These are phyloP conservation scores for Dicaeum eximium DNA, from an alignment of 2,113 vertebrate species.

Conservation along the genomic window DNA sequence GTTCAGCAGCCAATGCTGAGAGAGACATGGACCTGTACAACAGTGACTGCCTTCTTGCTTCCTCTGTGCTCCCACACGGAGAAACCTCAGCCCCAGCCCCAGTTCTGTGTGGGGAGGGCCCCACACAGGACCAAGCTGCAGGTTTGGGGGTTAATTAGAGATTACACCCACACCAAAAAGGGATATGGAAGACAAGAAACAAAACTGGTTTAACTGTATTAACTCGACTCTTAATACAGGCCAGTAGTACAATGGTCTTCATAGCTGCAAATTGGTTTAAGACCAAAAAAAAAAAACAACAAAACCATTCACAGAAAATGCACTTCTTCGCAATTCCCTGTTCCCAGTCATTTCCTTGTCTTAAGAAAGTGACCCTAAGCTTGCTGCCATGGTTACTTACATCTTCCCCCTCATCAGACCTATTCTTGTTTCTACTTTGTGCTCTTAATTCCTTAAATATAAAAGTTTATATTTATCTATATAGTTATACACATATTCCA, in stretches of 20 bases:
- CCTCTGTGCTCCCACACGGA: neutral
- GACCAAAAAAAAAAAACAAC: neutral
- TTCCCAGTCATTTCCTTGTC: neutral
- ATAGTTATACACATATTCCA: constrained; percentile 11
- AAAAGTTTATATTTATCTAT: constrained; percentile 57
- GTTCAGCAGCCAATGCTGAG: neutral
- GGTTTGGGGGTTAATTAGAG: neutral
- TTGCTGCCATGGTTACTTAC: neutral
- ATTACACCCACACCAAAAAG: neutral
- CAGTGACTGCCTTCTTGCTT: neutral
- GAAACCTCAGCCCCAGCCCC: neutral
- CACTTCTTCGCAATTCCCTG: neutral
- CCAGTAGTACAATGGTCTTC: neutral
- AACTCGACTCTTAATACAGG: neutral
- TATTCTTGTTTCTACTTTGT: neutral
- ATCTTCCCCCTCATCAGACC: neutral
- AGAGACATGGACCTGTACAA: neutral
- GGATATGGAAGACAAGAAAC: neutral
- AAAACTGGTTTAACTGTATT: neutral
- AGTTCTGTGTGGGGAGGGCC: neutral
- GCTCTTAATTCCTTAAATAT: constrained; percentile 30
- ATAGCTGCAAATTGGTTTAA: neutral
- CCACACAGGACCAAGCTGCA: neutral
- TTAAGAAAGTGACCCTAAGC: neutral
- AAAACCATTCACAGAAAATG: neutral